These are phyloP conservation scores for Lasius fuliginosus DNA, from an alignment of 2,888 invertebrate species.

Conservation along the genomic window DNA sequence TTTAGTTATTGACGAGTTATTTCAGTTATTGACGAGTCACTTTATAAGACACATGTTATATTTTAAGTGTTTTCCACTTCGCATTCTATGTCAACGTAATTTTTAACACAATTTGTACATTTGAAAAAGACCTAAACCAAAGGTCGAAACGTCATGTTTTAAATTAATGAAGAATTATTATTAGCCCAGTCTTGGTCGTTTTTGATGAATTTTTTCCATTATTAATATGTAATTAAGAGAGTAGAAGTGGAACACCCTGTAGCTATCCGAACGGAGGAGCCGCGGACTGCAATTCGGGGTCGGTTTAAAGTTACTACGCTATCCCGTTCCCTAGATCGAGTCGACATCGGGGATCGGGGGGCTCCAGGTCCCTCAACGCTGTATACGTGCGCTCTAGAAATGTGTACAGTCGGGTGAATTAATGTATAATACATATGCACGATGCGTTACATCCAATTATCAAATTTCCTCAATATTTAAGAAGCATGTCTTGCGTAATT, in stretches of 20 bases:
- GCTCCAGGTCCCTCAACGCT: too few species aligned
- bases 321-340: slow-evolving; percentile 15
- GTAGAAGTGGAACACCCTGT: slow-evolving; percentile 13
- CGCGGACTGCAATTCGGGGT: slow-evolving; percentile 16
- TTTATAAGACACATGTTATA: too few species aligned
- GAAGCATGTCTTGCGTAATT: neutral
- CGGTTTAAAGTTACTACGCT: slow-evolving; percentile 26
- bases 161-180: too few species aligned
- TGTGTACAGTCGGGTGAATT: neutral
- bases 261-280: neutral
- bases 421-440: neutral
- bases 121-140: too few species aligned
- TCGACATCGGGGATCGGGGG: neutral
- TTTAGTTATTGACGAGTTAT: too few species aligned
- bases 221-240: neutral
- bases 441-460: neutral
- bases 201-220: too few species aligned
- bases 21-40: too few species aligned
- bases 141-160: too few species aligned
- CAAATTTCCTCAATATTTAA: neutral
- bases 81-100: too few species aligned
- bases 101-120: too few species aligned
- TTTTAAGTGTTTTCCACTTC: too few species aligned
- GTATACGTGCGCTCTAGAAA: neutral
- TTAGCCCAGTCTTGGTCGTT: too few species aligned